Base-by-base conservation (phyloP, 1,140 invertebrate species). In the Paracyclopina nana region DNA sequence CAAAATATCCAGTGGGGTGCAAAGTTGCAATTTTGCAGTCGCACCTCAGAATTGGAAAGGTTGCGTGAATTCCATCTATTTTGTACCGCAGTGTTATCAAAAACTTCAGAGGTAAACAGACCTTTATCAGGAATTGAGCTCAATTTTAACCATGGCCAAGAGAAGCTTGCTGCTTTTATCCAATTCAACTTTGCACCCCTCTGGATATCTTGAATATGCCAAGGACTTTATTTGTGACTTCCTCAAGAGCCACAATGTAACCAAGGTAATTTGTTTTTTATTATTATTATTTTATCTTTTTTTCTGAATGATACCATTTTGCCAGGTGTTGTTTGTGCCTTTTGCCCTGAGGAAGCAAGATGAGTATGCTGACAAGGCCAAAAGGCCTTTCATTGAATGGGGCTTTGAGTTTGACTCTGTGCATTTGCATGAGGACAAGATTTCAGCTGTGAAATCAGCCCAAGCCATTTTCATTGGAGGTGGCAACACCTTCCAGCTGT, bases 391-490 rank as follows among this genome's bases (percentile, higher is more conserved):
- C 43, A 62, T 63, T 34, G 64, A 70, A 16, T 77, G 75, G 70
- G 79, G 79, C 63, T 60, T 57, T 52, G 28, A 48, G 53, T 18
- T 41, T 31, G 28, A 40, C 46, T 25, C 43, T 42, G 44, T 56
- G 14, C 34, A 6, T 40, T 25, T 5, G 12, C 6, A 11, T 18
- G 12, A 51, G 24, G 18, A 26, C 24, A 18, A 49, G 8, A 4
- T 22, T 27, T 11, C 26, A 34, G 18, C 0, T 14, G 8, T 40
- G n/a, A 34, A 44, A 8, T 54, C 38, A 50, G 12, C 4, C 44
- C 28, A 81, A 66, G 75, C 75, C 28, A 74, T 82, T 52, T 82
- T 79, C 63, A 66, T 83, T 53, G 80, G 80, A n/a, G 80, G 81
- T 54, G 77, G 79, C 46, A 80, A 82, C 60, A 82, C 76, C 6